Base-by-base conservation (phyloP, 2,113 vertebrate genomes). In the Peromyscus californicus region DNA sequence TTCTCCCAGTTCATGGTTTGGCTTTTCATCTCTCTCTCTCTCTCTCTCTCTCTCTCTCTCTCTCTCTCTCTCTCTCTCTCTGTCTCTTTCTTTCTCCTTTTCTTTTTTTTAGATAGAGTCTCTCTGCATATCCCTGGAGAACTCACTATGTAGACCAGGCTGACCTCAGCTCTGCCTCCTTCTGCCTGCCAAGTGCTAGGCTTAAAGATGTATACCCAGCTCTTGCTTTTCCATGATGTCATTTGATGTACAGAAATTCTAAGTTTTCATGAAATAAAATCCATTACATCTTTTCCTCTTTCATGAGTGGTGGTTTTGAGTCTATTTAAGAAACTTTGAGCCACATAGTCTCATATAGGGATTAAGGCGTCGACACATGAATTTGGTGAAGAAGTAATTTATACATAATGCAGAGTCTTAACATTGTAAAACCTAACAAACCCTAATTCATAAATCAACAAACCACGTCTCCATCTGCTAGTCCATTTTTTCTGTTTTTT, bases 231-330 rank as follows among this genome's bases (percentile, higher is more conserved):
- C 45, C 33, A 12, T 90, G 19, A 39, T n/a, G 48, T 36, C 39
- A 51, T 70, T 59, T 78, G 51, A 36, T 69, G 22, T 54, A 83
- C n/a, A 86, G 42, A 93, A 85, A 89, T 74, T 51, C 72, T 48
- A 91, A 79, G 76, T 90, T 93, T 69, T 70, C 90, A 65, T 72
- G 29, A n/a, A 29, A 54, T 80, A 16, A 72, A 93, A 79, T 72
- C 69, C 65, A 79, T 93, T n/a, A 93, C 26, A 8, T n/a, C 54
- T 54, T 22, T 85, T 29, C 51, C 54, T 39, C 42, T 87, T 42
- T 72, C 80, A 82, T 54, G 21, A 19, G 57, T 67, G 48, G 45
- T 89, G 67, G 9, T 87, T 51, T 74, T 74, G 26, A 63, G 29
- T 88, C 24, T 29, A 48, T 83, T 83, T 82, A 42, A 95, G 9